These are phyloP conservation scores for Zaprionus davidi DNA, from an alignment of 1,140 invertebrate species.

Conservation along the genomic window DNA sequence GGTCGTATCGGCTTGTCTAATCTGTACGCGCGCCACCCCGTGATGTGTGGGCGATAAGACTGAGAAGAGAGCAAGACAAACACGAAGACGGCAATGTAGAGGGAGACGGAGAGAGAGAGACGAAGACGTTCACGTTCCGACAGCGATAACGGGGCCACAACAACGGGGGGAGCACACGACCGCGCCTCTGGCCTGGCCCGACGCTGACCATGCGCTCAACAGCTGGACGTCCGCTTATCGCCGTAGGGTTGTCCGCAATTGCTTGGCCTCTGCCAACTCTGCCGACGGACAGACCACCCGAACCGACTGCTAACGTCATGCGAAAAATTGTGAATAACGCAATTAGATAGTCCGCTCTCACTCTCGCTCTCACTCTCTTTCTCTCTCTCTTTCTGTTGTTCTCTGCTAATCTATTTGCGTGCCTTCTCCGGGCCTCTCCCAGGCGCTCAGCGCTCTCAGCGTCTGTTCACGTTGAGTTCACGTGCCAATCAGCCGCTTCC, in stretches of 20 bases:
- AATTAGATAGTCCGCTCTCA: slow-evolving; percentile 18
- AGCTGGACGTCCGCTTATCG: slow-evolving; percentile 63
- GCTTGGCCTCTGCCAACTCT: slow-evolving; percentile 17
- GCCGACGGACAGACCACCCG: slow-evolving; percentile 3
- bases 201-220: slow-evolving; percentile 51
- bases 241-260: slow-evolving; percentile 30
- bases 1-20: slow-evolving; percentile 8
- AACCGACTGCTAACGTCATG: slow-evolving; percentile 22
- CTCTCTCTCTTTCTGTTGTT: neutral
- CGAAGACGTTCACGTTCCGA: slow-evolving; percentile 4
- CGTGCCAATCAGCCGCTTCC: slow-evolving; percentile 67
- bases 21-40: slow-evolving; percentile 1
- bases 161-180: neutral
- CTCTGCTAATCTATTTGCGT: slow-evolving; percentile 19
- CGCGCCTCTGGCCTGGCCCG: neutral
- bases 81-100: neutral
- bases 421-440: slow-evolving; percentile 1
- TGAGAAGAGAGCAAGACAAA: neutral
- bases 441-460: slow-evolving; percentile 26
- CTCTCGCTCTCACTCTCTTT: neutral
- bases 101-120: neutral
- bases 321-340: slow-evolving; percentile 40
- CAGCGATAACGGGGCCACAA: slow-evolving; percentile 1
- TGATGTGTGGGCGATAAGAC: slow-evolving; percentile 6
- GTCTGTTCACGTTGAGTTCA: slow-evolving; percentile 74